Base-by-base conservation (phyloP, 2,888 invertebrate species). In the Diachrysia chrysitis region DNA sequence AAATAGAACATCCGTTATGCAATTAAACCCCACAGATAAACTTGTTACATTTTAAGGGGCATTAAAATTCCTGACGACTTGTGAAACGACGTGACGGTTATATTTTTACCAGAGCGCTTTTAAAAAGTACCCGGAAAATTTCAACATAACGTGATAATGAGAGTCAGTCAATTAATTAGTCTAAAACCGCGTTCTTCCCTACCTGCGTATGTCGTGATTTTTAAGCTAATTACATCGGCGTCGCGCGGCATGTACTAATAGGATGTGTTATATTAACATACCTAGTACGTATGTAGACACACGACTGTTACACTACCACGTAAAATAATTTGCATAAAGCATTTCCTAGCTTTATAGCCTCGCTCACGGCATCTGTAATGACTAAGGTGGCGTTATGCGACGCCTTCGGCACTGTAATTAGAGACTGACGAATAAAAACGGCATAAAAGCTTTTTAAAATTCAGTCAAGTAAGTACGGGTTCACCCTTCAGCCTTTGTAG, bases 321-420 rank as follows among this genome's bases (percentile, higher is more conserved):
- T 86, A 83, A 89, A 91, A 89, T 88, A 88, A 91, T 93, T 94
- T 92, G 90, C 93, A 93, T 93, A 91, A 90, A 90, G 88, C 87
- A 89, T 92, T 92, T 87, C 85, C 85, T 85, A 84, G 85, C 84
- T 92, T 93, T 94, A 93, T 93, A 85, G 89, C 88, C 84, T 83
- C 81, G 85, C 92, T 91, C 93, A 94, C 93, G 93, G 87, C 92
- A 93, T 90, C 88, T 88, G 86, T 94, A 93, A 93, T 93, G 90
- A 89, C 89, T 87, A 84, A 90, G 92, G 90, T 91, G 89, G 89
- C 89, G 87, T 89, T 90, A 90, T 85, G 89, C 86, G 92, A 93
- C 93, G 92, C 93, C 92, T 90, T 90, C 81, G 79, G 83, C 84
- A 83, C 89, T 90, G 88, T 93, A 93, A 94, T 93, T 93, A 93